Evolutionary conservation across 2,113 vertebrate genomes (phyloP).

Genomic region (Cygnus atratus): DNA sequence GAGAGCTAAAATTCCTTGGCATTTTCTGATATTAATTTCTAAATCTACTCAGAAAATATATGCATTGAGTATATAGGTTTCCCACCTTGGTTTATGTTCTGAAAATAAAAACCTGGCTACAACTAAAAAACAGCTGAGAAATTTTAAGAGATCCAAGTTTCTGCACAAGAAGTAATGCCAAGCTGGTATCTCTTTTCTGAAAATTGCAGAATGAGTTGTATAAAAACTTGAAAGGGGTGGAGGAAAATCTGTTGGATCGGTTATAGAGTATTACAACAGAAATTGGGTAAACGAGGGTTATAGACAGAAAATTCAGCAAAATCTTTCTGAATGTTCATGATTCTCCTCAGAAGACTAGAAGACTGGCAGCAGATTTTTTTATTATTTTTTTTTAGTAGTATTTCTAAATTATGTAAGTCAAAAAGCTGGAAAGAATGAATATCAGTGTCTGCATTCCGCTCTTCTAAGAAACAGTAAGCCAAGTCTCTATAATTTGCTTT

Average conservation of each 20-base stretch:
- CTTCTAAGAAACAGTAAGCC: background rate
- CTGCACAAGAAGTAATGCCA: background rate
- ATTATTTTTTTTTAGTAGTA: background rate
- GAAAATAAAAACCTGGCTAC: background rate
- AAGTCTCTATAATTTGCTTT: background rate
- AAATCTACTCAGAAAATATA: background rate
- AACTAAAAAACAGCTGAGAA: background rate
- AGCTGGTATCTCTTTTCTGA: background rate
- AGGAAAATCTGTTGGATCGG: background rate
- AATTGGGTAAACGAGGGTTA: background rate
- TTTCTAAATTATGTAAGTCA: background rate
- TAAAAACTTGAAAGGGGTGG: background rate
- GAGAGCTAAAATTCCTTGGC: background rate
- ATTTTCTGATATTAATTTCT: background rate
- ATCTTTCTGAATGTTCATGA: background rate
- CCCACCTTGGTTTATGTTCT: background rate
- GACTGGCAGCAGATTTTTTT: background rate
- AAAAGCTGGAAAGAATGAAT: background rate
- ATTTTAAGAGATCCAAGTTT: background rate
- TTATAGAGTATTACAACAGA: background rate
- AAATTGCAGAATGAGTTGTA: background rate
- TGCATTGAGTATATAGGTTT: background rate
- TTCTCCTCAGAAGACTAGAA: background rate
- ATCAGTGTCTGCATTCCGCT: background rate
- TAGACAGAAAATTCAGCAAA: background rate